A percentile compares a stretch with the other conserved stretches of the same genome.
Evolutionary conservation across 2,113 vertebrate genomes (phyloP).

Genomic region (Egretta garzetta): DNA sequence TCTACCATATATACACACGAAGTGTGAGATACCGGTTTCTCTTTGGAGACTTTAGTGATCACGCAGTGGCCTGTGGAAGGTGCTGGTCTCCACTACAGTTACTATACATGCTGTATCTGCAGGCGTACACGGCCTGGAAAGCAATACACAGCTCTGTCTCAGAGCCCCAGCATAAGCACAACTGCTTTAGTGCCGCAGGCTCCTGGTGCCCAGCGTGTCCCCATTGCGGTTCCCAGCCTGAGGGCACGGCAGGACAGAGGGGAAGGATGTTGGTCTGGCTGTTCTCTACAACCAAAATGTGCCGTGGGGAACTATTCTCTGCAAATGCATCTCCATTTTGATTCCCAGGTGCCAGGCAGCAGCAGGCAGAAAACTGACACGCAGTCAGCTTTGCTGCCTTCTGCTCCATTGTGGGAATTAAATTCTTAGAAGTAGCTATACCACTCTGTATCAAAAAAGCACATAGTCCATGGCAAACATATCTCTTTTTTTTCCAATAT

Average conservation of each 20-base stretch:
- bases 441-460: neutral
- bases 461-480: neutral
- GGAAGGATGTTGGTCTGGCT: neutral
- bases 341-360: neutral
- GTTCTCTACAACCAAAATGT: neutral
- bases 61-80: accelerated
- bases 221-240: neutral
- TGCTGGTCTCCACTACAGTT: neutral
- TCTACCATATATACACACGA: accelerated
- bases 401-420: neutral
- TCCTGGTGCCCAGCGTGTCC: accelerated
- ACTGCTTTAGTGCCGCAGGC: neutral
- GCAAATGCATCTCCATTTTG: neutral
- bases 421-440: neutral
- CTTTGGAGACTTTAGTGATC: neutral
- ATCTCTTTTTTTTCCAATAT: neutral
- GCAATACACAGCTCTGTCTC: neutral
- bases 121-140: neutral
- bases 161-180: neutral
- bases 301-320: neutral
- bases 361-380: neutral
- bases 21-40: neutral
- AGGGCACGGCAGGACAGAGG: neutral
- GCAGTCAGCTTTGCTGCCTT: neutral
- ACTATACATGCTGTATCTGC: neutral